Evolutionary conservation across 2,888 invertebrate genomes (phyloP), one percentile per base, ranked within the genome.

Genomic region (Hoplodrina blanda): DNA sequence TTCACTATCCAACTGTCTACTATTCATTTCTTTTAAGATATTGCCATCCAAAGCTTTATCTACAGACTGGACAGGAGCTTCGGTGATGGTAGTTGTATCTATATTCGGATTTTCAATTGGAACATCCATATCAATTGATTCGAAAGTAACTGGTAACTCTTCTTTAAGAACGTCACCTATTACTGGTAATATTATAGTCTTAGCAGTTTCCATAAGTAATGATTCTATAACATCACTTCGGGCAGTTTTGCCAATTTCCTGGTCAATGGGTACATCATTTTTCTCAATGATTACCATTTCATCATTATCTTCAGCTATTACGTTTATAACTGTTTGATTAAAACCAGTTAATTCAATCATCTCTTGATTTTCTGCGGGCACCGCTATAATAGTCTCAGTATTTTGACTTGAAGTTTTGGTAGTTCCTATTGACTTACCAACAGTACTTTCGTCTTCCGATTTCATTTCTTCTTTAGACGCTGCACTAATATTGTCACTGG

Each of bases 181-280:
- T 50, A 62, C 54, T 25, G 76, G 70, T 44, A 76, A 20, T 13
- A 74, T 74, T 5, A 75, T 59, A 11, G 70, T 64, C 70, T 76
- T 76, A 33, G 70, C 63, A 57, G 55, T 73, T 59, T 69, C 59
- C 37, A 69, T 69, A 19, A 69, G 44, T n/a, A 74, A 30, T 25
- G 57, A 54, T 54, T 62, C 69, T 54, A 74, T 25, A 11, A 75
- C 7, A 37, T 75, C 53, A 33, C 25, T 69, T 13, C 15, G 53
- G 46, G 33, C n/a, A 19, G 19, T 20, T 7, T 11, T 25, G 15
- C 5, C 7, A 2, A 20, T 17, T 17, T 62, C 10, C 0, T 25
- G 19, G n/a, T 15, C 20, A 19, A 44, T 30, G 30, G 13, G 0
- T 20, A 19, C 44, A 66, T 53, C 13, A 10, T 5, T 44, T 44